Conservation (phyloP, 2,888 invertebrate genomes). For the Polyommatus icarus region DNA sequence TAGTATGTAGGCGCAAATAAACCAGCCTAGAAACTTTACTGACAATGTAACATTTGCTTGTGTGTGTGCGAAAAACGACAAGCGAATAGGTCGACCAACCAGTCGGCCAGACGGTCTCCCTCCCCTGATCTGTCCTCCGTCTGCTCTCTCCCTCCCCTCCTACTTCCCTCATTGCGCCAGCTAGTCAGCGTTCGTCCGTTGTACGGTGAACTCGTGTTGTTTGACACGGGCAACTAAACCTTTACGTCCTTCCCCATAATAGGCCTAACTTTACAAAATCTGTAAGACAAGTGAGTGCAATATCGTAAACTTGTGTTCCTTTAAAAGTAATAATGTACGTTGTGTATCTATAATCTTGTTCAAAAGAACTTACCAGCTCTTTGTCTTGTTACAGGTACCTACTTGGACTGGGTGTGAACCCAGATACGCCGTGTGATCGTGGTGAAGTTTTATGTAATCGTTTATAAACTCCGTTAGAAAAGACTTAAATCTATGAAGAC, state of each 20-base stretch:
- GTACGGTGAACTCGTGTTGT: slow-evolving; percentile 50
- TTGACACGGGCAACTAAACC: slow-evolving; percentile 48
- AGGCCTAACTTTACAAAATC: slow-evolving; percentile 60
- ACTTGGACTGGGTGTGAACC: slow-evolving; percentile 77
- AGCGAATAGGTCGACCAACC: slow-evolving; percentile 79
- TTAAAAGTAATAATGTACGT: slow-evolving; percentile 31
- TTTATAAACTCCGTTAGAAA: slow-evolving; percentile 48
- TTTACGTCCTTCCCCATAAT: slow-evolving; percentile 73
- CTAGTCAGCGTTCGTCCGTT: slow-evolving; percentile 67
- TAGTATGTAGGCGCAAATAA: slow-evolving; percentile 51
- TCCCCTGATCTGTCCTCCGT: slow-evolving; percentile 70
- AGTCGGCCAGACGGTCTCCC: slow-evolving; percentile 76
- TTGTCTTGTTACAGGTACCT: slow-evolving; percentile 80
- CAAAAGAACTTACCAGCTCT: slow-evolving; percentile 66
- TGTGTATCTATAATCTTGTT: slow-evolving; percentile 36
- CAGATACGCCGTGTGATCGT: slow-evolving; percentile 66
- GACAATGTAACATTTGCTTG: slow-evolving; percentile 44
- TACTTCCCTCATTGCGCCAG: slow-evolving; percentile 56
- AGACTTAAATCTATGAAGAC: slow-evolving; percentile 38
- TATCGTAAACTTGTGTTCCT: slow-evolving; percentile 43
- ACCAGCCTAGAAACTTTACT: slow-evolving; percentile 65
- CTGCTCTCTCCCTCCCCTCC: slow-evolving; percentile 57
- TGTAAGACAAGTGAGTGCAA: slow-evolving; percentile 59
- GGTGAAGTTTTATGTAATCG: slow-evolving; percentile 74
- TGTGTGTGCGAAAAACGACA: slow-evolving; percentile 46